Evolutionary conservation across 2,888 invertebrate species (phyloP).

Genomic region (Acrobasis consociella): DNA sequence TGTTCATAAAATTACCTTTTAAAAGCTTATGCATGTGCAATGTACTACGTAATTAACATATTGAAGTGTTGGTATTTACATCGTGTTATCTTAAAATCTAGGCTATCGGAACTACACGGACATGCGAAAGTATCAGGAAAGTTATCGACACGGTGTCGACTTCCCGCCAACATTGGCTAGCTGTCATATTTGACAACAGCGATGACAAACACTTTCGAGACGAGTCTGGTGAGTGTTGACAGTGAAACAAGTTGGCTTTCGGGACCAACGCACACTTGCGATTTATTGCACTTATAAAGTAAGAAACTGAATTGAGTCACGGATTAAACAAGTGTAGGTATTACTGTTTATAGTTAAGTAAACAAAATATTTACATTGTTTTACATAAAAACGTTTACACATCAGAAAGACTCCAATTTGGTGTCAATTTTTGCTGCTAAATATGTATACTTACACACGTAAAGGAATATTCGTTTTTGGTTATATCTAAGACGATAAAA

Average conservation of each 20-base stretch:
- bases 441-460: too few relatives aligned
- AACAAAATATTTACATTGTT: too few relatives aligned
- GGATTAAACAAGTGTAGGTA: too few relatives aligned
- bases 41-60: background rate
- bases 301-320: too few relatives aligned
- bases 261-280: conserved; percentile 1
- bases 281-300: background rate
- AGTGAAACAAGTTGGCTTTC: conserved; percentile 1
- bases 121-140: background rate
- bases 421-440: too few relatives aligned
- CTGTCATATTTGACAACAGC: conserved; percentile 14
- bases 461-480: too few relatives aligned
- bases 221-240: conserved; percentile 4
- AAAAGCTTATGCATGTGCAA: too few relatives aligned
- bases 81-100: background rate
- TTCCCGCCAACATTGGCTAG: background rate
- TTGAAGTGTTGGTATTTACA: background rate
- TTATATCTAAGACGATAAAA: too few relatives aligned
- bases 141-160: background rate
- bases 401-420: too few relatives aligned
- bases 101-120: background rate
- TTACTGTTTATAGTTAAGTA: too few relatives aligned
- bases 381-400: too few relatives aligned
- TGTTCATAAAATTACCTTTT: too few relatives aligned
- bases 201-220: conserved; percentile 13